These are phyloP conservation scores for Ypsolopha sequella DNA, from an alignment of 2,888 invertebrate species.

Conservation along the genomic window DNA sequence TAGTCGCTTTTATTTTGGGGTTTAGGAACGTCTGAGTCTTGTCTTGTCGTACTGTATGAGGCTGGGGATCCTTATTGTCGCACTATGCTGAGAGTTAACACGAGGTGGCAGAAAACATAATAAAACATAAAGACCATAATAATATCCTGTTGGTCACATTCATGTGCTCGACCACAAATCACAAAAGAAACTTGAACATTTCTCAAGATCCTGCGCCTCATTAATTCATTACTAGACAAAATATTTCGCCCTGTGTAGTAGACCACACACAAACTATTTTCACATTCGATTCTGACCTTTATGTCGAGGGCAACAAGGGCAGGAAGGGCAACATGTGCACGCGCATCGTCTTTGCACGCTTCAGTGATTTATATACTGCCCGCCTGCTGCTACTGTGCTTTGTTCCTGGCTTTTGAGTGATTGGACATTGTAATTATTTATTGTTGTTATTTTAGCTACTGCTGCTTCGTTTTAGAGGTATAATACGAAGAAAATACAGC, in stretches of 20 bases:
- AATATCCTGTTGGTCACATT: too few species aligned
- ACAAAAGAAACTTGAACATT: not conserved
- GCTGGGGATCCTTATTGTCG: too few species aligned
- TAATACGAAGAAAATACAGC: too few species aligned
- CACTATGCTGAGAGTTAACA: too few species aligned
- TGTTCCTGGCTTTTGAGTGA: not conserved
- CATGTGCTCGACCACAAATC: not conserved
- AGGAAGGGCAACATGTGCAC: not conserved
- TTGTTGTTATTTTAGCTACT: too few species aligned
- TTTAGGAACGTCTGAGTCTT: too few species aligned
- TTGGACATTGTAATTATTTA: not conserved
- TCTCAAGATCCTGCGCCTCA: constrained; percentile 2
- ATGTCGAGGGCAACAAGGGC: not conserved
- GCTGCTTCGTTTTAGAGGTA: too few species aligned
- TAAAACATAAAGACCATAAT: too few species aligned
- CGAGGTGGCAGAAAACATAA: too few species aligned
- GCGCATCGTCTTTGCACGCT: not conserved
- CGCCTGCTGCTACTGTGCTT: not conserved
- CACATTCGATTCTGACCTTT: not conserved
- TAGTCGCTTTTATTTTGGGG: too few species aligned
- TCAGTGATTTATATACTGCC: not conserved
- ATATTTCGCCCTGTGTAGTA: not conserved
- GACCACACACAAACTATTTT: not conserved
- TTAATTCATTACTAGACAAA: constrained; percentile 10
- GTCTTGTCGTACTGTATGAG: too few species aligned